Evolutionary conservation across 1,140 invertebrate species (phyloP), one percentile per base, ranked within the genome.

Genomic region (Drosophila aff.): DNA sequence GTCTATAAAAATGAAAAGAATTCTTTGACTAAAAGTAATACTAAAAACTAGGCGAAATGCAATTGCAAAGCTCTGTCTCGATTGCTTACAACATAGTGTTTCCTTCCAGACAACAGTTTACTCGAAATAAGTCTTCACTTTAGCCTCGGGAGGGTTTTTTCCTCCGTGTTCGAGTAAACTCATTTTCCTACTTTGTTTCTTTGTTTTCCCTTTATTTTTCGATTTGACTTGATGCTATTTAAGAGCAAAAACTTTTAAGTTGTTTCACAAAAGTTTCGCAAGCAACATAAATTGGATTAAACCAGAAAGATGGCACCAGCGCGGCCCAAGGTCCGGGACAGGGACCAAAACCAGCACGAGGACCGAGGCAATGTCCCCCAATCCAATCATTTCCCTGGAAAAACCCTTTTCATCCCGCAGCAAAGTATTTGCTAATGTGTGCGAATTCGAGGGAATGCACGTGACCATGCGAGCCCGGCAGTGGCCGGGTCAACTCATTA

Each of bases 281-380:
- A 85, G 86, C 61, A 90, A 81, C 87, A 89, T 90, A 90, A 90
- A 90, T 90, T 90, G 85, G 85, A 90, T 90, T 90, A 90, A 90
- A 84, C 84, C 84, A 84, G 87, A 89, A 89, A 90, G 84, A 89
- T 89, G 84, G 85, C 84, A 89, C 85, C 84, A 89, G 74, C 44
- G 78, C 69, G 85, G 61, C 85, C 78, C 76, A 81, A 81, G 82
- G 76, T 73, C 80, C 18, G 33, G 31, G 52, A 36, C 18, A 13
- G 15, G 21, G 33, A 40, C 49, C 49, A 7, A n/a, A 18, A n/a
- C 49, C 49, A 28, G 44, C 21, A 46, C 21, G 18, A 47, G 44
- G 21, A 47, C 47, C 84, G 66, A 66, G 63, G 57, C 83, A 79
- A 76, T 71, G 65, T 53, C 52, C 50, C 52, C 71, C 67, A 77